Base-by-base conservation (phyloP, 2,797 vertebrate species). In the Falco peregrinus region DNA sequence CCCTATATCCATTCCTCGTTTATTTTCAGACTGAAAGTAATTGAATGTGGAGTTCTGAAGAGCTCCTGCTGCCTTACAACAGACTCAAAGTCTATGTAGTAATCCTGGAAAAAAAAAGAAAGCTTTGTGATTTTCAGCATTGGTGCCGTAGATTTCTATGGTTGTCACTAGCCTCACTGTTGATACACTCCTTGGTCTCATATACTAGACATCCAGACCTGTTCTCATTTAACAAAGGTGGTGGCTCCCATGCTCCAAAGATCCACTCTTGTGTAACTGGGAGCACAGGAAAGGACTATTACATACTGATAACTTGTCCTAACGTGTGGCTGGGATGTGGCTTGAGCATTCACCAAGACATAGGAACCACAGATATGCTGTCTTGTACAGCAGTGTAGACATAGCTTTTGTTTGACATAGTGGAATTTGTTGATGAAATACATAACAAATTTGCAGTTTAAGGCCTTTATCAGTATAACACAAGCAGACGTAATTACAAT, bases 11-110 rank as follows among this genome's bases (percentile, higher is more conserved):
- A 29, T 60, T 93, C 25, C 43, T 78, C 53, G 25, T 60, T 88
- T 89, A 41, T 81, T 80, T 90, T 77, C 69, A 86, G 50, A 53
- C 4, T 15, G 25, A 69, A 41, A 15, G 6, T 76, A 92, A 82
- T 88, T 93, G 81, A 93, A 77, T 25, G 24, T 74, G n/a, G 17
- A 81, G 20, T 54, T 88, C 54, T 85, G 71, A 81, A 69, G 50
- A 41, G 19, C 10, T 90, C 33, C 18, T 8, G 3, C 35, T 60
- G 14, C 57, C 51, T 85, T 92, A 51, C 8, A 77, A 17, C n/a
- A 84, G 9, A n/a, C 33, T 70, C 35, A 50, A 59, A 75, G 4
- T 41, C 13, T 51, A 22, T 43, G 33, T 29, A 69, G 63, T 67
- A 78, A 68, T 45, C 16, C 22, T 63, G 51, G 37, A 39, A 71